Base-by-base conservation (phyloP, 1,140 invertebrate genomes). In the Thaumatotibia leucotreta region DNA sequence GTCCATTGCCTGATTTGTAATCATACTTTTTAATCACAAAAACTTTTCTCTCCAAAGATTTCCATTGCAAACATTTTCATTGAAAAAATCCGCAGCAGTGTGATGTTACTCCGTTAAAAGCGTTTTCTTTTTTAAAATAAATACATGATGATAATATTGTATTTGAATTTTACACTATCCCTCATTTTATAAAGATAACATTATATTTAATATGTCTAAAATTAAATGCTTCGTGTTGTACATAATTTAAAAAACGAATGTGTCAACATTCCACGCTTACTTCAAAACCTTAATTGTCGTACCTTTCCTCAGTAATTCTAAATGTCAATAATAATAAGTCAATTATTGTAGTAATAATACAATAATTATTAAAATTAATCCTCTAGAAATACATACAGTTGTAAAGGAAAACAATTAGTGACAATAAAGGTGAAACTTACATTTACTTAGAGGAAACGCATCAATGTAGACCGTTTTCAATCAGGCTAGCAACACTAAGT, bases 161-260 rank as follows among this genome's bases (percentile, higher is more conserved):
- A 64, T 58, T 65, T 65, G 75, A 80, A 78, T 81, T 82, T 77
- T 50, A 84, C 77, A 80, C 79, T 80, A 80, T 77, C 74, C 76
- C 71, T 73, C 65, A 66, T 76, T 83, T 83, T 77, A 86, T 86
- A 81, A 86, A 86, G 75, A 82, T 88, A 88, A 88, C 80, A 84
- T 86, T 87, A 89, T 83, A 86, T 86, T 84, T 83, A 83, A 88
- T 88, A 90, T 87, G 77, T 87, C 88, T 88, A 90, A 90, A 89
- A 90, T 89, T 90, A 90, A 90, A 90, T 90, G 88, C 88, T 87
- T 90, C 79, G 66, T 86, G 81, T 90, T 90, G 88, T 90, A 90
- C 88, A 90, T 88, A 83, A 73, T 80, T 81, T 69, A 66, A 79
- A 72, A 67, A 74, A 86, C 79, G 76, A 79, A 73, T 76, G 72